Evolutionary conservation across 2,888 invertebrate species (phyloP).

Genomic region (Agrotis ipsilon): DNA sequence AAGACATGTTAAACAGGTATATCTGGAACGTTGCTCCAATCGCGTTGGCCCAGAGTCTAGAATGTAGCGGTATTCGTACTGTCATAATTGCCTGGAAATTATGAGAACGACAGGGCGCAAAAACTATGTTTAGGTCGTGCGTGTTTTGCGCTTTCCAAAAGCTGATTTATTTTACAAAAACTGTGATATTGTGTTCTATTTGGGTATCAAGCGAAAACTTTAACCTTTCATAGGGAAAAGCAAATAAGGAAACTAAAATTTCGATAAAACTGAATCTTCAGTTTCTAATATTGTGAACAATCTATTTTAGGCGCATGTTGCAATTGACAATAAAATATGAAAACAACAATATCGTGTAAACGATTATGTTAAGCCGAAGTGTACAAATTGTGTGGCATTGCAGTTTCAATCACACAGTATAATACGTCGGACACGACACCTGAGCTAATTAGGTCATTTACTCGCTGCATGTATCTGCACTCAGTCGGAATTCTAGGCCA

Average conservation of each 20-base stretch:
- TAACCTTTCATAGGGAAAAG: background rate
- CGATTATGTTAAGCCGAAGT: slow-evolving; percentile 7
- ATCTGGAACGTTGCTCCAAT: slow-evolving; percentile 65
- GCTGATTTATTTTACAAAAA: background rate
- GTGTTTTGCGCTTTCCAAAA: slow-evolving; percentile 2
- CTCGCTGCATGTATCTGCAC: slow-evolving; percentile 39
- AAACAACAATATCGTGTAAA: slow-evolving; percentile 25
- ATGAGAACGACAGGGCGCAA: slow-evolving; percentile 22
- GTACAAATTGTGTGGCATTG: slow-evolving; percentile 37
- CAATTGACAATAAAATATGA: slow-evolving; percentile 22
- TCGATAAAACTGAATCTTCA: background rate
- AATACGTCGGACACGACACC: slow-evolving; percentile 46
- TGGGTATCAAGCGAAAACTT: background rate
- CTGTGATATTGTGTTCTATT: background rate
- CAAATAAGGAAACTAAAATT: slow-evolving; percentile 4
- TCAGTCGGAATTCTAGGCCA: slow-evolving; percentile 18
- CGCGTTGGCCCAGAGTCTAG: slow-evolving; percentile 68
- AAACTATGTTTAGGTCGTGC: slow-evolving; percentile 12
- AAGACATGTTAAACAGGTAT: slow-evolving; percentile 70
- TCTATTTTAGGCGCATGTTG: slow-evolving; percentile 6
- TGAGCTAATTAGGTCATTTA: slow-evolving; percentile 60
- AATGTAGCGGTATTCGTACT: slow-evolving; percentile 62
- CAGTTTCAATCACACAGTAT: slow-evolving; percentile 43
- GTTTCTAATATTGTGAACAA: slow-evolving; percentile 1
- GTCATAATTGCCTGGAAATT: slow-evolving; percentile 55